Conservation (phyloP, 1,140 invertebrate species). For the Drosophila kepulauana region DNA sequence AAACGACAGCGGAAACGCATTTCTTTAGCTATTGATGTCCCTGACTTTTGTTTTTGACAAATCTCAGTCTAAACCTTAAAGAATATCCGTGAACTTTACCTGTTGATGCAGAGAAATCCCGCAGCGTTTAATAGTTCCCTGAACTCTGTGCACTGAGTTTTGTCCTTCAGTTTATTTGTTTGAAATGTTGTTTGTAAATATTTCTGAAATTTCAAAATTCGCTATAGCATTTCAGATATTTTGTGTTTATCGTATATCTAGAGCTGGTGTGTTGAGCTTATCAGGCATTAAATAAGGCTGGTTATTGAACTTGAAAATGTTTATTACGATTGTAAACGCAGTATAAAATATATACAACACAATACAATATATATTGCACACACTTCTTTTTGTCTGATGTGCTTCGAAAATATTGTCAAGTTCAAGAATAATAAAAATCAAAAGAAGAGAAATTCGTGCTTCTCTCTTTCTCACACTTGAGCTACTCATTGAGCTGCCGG, state of each 20-base stretch:
- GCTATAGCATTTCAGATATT: not conserved
- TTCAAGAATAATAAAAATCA: not conserved
- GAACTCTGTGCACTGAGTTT: not conserved
- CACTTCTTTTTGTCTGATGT: not conserved
- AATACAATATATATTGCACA: conserved; percentile 5
- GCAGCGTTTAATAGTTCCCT: conserved; percentile 10
- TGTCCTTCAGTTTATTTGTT: conserved; percentile 15
- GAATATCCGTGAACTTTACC: conserved; percentile 19
- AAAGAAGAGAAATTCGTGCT: not conserved
- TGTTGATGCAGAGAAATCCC: not conserved
- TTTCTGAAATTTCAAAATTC: not conserved
- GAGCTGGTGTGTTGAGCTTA: conserved; percentile 2
- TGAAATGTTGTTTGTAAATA: not conserved
- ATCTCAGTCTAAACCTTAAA: not conserved
- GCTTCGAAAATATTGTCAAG: not conserved
- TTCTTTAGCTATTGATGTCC: not conserved
- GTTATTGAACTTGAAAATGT: conserved; percentile 14
- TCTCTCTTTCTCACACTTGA: not conserved
- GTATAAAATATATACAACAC: not conserved
- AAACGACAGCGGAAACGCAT: not conserved
- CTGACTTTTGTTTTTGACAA: conserved; percentile 1
- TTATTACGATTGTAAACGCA: conserved; percentile 17
- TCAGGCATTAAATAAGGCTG: conserved; percentile 1
- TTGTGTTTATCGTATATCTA: conserved; percentile 1
- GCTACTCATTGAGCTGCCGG: conserved; percentile 28